These are phyloP conservation scores for Clarias magur DNA, from an alignment of 2,113 vertebrate species.

Conservation along the genomic window DNA sequence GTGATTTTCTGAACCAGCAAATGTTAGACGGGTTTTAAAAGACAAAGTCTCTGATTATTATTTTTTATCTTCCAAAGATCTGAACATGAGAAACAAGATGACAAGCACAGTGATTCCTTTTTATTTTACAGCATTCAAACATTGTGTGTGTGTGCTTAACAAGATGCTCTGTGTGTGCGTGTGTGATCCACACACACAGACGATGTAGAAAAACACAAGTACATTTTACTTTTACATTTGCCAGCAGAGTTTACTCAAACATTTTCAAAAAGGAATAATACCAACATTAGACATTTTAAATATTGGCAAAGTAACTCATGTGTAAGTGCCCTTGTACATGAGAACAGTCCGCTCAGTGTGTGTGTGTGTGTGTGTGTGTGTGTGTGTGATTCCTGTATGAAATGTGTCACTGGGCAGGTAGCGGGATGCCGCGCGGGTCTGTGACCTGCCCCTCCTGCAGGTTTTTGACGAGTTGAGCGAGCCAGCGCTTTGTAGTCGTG, in stretches of 20 bases:
- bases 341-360: constrained; percentile 27
- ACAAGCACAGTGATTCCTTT: constrained; percentile 10
- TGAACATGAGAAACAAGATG: neutral
- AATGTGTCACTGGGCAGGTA: constrained; percentile 82
- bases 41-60: no score
- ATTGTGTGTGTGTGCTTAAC: neutral
- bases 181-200: neutral
- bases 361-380: neutral
- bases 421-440: constrained; percentile 90
- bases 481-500: constrained; percentile 98
- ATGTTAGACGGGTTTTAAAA: no score
- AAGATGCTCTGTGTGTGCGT: neutral
- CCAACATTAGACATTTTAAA: constrained; percentile 37
- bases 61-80: neutral
- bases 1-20: no score
- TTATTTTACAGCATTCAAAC: constrained; percentile 50
- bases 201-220: neutral
- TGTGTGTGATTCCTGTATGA: neutral
- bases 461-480: constrained; percentile 97
- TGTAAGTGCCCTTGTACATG: constrained; percentile 44
- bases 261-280: constrained; percentile 8
- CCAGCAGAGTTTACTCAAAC: neutral
- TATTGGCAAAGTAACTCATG: constrained; percentile 38
- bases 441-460: constrained; percentile 97
- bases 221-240: neutral